Evolutionary conservation across 2,888 invertebrate species (phyloP), one percentile per base, ranked within the genome.

Genomic region (Xylota sylvarum): DNA sequence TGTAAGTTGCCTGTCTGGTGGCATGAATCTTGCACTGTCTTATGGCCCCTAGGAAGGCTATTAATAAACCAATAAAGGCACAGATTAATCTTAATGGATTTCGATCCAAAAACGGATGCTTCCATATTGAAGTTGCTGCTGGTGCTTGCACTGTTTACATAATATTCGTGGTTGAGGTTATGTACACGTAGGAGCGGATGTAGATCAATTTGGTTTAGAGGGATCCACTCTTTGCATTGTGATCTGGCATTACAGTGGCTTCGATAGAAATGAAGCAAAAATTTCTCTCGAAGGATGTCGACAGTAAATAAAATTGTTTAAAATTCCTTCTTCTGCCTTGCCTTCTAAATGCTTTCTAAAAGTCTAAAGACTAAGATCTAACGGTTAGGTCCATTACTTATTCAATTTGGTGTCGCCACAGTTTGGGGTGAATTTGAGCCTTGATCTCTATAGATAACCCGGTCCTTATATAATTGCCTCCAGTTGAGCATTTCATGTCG

Each of bases 31-130:
- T 30, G 70, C 77, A 19, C 43, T 17, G 43, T 56, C 55, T 73
- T 48, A 79, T 60, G 72, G 83, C 79, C 83, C 83, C 35, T 62
- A 67, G 83, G 79, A 73, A 32, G 35, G 50, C 73, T 73, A 79
- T 79, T 79, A 84, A 84, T 79, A 79, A 79, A 84, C 83, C 79
- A 84, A 84, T 84, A 84, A 79, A 84, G 83, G 32, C 52, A 27
- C 40, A 69, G 79, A 84, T 84, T 84, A 79, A 80, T 84, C 79
- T 79, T 73, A 84, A 84, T 84, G 79, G 84, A 74, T 62, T 58
- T 50, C 23, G 67, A 67, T 50, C 46, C 84, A 50, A 79, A 80
- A 84, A 79, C 74, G 73, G 79, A 80, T 84, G 83, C 79, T 69
- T 55, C 60, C 60, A 60, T 79, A 23, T 73, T 55, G 60, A 19